Conservation (phyloP, 2,113 vertebrate genomes). For the Corythornis cristatus region DNA sequence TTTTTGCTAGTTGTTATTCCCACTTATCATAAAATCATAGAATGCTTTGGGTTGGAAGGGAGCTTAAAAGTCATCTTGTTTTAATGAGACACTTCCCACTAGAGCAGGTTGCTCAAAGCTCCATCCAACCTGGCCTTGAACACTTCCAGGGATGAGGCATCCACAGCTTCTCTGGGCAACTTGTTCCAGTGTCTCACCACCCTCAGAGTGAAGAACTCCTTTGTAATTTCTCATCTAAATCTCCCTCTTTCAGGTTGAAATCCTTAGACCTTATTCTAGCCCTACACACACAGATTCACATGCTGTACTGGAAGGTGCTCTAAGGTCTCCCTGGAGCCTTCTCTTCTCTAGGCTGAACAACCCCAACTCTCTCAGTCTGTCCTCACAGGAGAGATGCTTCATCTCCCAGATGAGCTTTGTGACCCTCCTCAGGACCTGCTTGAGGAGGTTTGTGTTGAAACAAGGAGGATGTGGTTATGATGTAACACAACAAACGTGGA, state of each 20-base stretch:
- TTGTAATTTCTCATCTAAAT: background rate
- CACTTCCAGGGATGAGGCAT: background rate
- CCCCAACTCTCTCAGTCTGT: background rate
- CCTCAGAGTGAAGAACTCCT: background rate
- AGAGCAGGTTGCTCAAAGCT: background rate
- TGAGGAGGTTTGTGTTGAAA: background rate
- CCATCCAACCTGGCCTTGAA: background rate
- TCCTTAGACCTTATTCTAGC: background rate
- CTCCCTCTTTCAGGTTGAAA: background rate
- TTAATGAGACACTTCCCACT: background rate
- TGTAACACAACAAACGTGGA: background rate
- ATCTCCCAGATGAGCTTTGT: background rate
- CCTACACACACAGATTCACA: no score
- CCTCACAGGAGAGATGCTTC: no score
- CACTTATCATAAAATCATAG: no score
- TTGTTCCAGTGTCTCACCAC: background rate
- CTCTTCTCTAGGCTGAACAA: background rate
- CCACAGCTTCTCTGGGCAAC: background rate
- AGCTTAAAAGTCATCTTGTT: no score
- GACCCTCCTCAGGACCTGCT: background rate
- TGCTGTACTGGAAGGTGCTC: background rate
- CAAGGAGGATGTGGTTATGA: background rate
- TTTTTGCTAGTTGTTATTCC: no score
- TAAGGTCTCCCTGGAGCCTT: background rate
- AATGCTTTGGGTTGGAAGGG: no score